These are phyloP conservation scores for Hemicentrotus pulcherrimus DNA, from an alignment of 35 echinoderm and acorn worm species.

Conservation along the genomic window DNA sequence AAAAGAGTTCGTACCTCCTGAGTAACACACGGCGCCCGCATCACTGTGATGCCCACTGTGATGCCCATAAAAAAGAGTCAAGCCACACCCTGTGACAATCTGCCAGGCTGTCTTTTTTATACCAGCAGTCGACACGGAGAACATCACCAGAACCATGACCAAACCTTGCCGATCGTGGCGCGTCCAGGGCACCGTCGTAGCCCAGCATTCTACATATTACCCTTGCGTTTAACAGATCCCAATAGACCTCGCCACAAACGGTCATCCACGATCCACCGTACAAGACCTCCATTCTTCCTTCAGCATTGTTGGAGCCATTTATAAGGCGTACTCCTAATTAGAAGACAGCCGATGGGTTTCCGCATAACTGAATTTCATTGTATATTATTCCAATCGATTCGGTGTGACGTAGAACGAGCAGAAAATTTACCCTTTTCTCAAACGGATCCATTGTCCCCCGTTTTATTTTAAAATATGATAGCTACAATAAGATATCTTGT, in stretches of 20 bases:
- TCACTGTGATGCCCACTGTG: too few species aligned
- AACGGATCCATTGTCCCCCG: too few species aligned
- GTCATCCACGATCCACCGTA: not conserved
- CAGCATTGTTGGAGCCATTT: not conserved
- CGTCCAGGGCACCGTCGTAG: not conserved
- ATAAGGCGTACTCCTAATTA: not conserved
- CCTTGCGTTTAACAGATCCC: not conserved
- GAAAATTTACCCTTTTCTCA: too few species aligned
- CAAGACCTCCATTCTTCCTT: not conserved
- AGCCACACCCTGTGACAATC: not conserved
- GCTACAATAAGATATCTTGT: too few species aligned
- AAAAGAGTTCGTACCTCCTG: too few species aligned
- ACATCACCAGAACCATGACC: not conserved
- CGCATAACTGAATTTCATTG: too few species aligned
- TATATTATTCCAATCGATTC: too few species aligned
- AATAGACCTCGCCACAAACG: not conserved
- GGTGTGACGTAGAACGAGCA: too few species aligned
- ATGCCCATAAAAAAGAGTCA: too few species aligned
- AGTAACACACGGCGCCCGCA: too few species aligned
- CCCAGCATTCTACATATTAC: not conserved
- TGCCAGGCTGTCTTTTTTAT: not conserved
- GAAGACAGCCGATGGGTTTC: not conserved
- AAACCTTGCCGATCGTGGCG: not conserved
- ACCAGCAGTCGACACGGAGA: not conserved
- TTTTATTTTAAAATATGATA: too few species aligned